Evolutionary conservation across 2,888 invertebrate species (phyloP).

Genomic region (Drosophila austrosaltans): DNA sequence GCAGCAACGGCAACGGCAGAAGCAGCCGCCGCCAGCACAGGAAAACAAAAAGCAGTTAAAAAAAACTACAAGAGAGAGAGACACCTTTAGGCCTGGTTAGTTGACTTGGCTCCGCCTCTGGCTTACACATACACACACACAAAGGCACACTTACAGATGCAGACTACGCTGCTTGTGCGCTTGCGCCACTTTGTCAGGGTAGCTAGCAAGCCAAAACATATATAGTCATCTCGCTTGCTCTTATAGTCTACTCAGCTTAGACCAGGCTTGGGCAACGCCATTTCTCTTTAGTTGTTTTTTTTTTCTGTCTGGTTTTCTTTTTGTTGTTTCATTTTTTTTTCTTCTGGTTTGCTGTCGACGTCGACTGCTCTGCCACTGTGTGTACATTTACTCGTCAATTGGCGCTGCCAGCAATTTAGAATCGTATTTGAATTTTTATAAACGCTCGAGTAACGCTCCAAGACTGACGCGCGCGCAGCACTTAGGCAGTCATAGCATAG

Average conservation of each 20-base stretch:
- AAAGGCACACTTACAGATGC: slow-evolving; percentile 8
- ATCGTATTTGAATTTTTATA: slow-evolving; percentile 82
- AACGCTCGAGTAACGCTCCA: slow-evolving; percentile 78
- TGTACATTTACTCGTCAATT: slow-evolving; percentile 11
- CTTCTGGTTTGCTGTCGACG: slow-evolving; percentile 42
- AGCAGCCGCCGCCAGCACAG: neutral
- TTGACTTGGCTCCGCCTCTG: slow-evolving; percentile 65
- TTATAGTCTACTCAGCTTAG: neutral
- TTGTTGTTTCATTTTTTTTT: slow-evolving; percentile 15
- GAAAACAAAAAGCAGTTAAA: slow-evolving; percentile 5
- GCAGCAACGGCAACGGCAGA: too few relatives aligned
- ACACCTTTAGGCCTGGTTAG: slow-evolving; percentile 11
- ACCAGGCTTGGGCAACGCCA: slow-evolving; percentile 47
- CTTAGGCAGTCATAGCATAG: slow-evolving; percentile 8
- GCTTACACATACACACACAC: neutral
- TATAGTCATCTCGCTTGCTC: slow-evolving; percentile 59
- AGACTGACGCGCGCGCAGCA: slow-evolving; percentile 75
- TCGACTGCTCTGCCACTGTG: slow-evolving; percentile 44
- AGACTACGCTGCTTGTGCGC: slow-evolving; percentile 25
- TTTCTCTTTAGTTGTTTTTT: slow-evolving; percentile 53
- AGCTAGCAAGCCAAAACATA: slow-evolving; percentile 39
- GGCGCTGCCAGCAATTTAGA: slow-evolving; percentile 67
- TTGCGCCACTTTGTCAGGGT: slow-evolving; percentile 48
- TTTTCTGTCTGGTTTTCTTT: slow-evolving; percentile 33
- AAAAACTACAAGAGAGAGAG: slow-evolving; percentile 18